These are phyloP conservation scores for Eupithecia tripunctaria DNA, from an alignment of 2,888 invertebrate species.

Conservation along the genomic window DNA sequence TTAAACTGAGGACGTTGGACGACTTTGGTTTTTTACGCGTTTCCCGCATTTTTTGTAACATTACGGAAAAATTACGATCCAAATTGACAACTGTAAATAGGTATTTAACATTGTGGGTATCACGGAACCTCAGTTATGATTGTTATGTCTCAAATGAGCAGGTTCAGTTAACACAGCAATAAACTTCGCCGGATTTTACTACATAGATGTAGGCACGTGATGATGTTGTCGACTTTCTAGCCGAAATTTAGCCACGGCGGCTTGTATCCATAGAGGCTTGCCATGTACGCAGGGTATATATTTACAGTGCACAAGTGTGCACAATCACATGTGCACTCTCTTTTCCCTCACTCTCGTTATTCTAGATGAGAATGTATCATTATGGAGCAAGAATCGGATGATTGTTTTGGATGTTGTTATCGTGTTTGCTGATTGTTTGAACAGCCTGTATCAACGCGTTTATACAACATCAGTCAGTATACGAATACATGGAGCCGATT, in stretches of 20 bases:
- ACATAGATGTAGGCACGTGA: not conserved
- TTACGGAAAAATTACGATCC: constrained; percentile 19
- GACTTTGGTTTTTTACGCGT: constrained; percentile 34
- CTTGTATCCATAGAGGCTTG: not conserved
- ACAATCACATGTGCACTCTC: not conserved
- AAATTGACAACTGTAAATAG: constrained; percentile 6
- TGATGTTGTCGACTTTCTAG: not conserved
- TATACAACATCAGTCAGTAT: not conserved
- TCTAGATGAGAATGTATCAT: not conserved
- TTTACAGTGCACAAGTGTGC: not conserved
- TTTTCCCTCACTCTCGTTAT: not conserved
- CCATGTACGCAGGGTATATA: not conserved
- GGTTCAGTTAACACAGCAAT: not conserved
- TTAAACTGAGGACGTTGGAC: constrained; percentile 37
- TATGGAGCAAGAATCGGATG: not conserved
- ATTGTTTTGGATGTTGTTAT: constrained; percentile 1
- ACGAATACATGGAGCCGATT: not conserved
- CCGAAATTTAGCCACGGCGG: not conserved
- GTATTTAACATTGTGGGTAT: not conserved
- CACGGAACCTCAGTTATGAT: not conserved
- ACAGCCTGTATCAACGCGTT: not conserved
- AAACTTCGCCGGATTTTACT: not conserved
- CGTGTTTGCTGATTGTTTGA: constrained; percentile 3
- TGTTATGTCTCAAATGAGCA: not conserved
- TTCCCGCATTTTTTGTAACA: constrained; percentile 22